Evolutionary conservation across 2,797 vertebrate genomes (phyloP).

Genomic region (Artibeus lituratus): DNA sequence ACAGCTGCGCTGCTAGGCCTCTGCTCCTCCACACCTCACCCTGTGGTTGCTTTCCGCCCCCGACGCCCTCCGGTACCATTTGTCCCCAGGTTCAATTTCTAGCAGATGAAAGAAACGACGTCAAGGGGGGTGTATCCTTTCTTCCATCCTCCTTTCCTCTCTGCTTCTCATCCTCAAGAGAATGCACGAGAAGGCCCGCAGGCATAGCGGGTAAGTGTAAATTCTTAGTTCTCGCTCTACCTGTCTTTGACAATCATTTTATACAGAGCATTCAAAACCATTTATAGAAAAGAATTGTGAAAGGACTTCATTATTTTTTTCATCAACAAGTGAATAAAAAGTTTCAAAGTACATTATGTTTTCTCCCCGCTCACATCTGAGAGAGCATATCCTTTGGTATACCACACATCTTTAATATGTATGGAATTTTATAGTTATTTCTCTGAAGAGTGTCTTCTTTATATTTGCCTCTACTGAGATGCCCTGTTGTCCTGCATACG

Average conservation of each 20-base stretch:
- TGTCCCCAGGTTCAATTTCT: not conserved
- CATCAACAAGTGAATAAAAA: not conserved
- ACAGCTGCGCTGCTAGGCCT: not conserved
- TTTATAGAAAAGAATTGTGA: not conserved
- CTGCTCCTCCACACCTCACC: not conserved
- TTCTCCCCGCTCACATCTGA: not conserved
- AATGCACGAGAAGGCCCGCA: not conserved
- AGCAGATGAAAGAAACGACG: not conserved
- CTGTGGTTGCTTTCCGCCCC: not conserved
- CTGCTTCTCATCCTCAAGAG: not conserved
- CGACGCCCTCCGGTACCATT: not conserved
- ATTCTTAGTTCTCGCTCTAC: not conserved
- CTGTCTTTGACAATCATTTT: not conserved
- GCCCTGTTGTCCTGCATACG: not conserved
- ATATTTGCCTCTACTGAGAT: not conserved
- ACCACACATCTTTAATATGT: not conserved
- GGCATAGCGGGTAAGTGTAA: not conserved
- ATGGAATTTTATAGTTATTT: not conserved
- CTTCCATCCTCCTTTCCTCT: not conserved
- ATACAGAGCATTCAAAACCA: not conserved
- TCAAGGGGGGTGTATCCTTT: not conserved
- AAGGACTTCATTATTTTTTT: not conserved
- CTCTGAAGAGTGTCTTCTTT: not conserved
- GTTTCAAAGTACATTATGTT: not conserved
- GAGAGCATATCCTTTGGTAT: not conserved